Base-by-base conservation (phyloP, 1,140 invertebrate species). In the Bilobella aurantiaca region DNA sequence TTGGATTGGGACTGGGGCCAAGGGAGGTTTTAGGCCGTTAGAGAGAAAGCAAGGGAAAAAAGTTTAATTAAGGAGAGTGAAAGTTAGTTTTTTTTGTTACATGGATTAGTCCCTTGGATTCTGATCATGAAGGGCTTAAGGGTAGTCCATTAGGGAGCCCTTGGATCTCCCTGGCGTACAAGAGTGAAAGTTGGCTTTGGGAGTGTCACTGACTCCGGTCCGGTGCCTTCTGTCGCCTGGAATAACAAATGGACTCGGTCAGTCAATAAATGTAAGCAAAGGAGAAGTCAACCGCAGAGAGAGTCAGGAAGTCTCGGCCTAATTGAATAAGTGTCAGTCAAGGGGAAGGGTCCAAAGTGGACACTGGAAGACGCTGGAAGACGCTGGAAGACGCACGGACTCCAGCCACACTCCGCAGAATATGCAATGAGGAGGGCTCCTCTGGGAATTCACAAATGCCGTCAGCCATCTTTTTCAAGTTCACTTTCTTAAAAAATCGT, bases 281-380 rank as follows among this genome's bases (percentile, higher is more conserved):
- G 23, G 49, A 53, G 14, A 23, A 53, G 25, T 53, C 49, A 53
- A 23, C 49, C 12, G 49, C 49, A 53, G 21, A 53, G 23, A 23
- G 3, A 23, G 23, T 18, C 49, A 5, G 25, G 49, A 16, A 12
- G 5, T 53, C 5, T 53, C 49, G 12, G 5, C 37, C 49, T 53
- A 53, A 53, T 53, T 53, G 49, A 53, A 53, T 53, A 53, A 53
- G 25, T 23, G 49, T 53, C 49, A 53, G 8, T 53, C 49, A 53
- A 23, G 49, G 3, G 8, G 21, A 53, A 23, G 49, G 23, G 25
- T 8, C 12, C 14, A 23, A 5, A 23, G 49, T 18, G 21, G 49
- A 23, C 14, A 53, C 12, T 16, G 49, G 12, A 53, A 8, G 25
- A 53, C 3, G 23, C 23, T 12, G 8, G 14, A 23, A 53, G 23